Evolutionary conservation across 2,113 vertebrate species (phyloP).

Genomic region (Albula goreensis): DNA sequence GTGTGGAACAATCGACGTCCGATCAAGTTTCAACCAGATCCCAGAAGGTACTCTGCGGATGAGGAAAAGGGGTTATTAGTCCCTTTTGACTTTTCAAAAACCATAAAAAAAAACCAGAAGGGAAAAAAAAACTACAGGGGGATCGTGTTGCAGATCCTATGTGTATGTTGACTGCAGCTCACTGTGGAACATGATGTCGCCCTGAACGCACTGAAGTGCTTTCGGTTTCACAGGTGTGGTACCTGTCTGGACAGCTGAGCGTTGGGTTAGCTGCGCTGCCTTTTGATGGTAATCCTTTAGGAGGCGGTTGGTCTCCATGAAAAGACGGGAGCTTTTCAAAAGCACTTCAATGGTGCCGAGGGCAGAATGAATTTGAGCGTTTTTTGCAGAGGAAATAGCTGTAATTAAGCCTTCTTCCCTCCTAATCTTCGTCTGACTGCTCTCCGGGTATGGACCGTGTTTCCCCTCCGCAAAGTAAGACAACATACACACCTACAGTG

Average conservation of each 20-base stretch:
- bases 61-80: slow-evolving; percentile 1
- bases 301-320: not conserved
- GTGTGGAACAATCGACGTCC: slow-evolving; percentile 57
- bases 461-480: not conserved
- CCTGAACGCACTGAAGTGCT: not conserved
- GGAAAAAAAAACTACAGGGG: slow-evolving; percentile 17
- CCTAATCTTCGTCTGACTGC: slow-evolving; percentile 1
- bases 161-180: slow-evolving; percentile 38
- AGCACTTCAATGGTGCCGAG: not conserved
- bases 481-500: not conserved
- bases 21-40: slow-evolving; percentile 54
- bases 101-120: not conserved
- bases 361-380: not conserved
- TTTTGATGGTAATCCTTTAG: slow-evolving; percentile 3
- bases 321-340: not conserved
- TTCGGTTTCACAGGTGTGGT: not conserved
- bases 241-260: not conserved
- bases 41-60: slow-evolving; percentile 35
- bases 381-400: not conserved
- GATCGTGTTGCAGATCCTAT: slow-evolving; percentile 38
- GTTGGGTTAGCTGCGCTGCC: not conserved
- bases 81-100: slow-evolving; percentile 16
- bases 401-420: not conserved
- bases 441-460: not conserved
- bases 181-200: not conserved